Base-by-base conservation (phyloP, 2,888 invertebrate genomes). In the Melanostoma mellinum region DNA sequence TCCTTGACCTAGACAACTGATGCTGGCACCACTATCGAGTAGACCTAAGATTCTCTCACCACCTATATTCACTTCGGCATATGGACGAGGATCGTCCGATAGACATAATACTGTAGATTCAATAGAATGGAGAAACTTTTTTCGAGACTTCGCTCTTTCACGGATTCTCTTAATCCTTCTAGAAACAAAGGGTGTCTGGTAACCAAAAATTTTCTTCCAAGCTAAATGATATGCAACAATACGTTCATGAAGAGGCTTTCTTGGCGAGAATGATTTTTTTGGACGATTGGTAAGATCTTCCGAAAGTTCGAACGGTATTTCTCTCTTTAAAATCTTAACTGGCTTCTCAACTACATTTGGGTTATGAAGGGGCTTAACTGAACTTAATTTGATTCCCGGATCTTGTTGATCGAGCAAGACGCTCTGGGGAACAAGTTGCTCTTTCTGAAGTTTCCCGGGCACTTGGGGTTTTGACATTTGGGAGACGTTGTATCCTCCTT, bases 171-270 rank as follows among this genome's bases (percentile, higher is more conserved):
- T 3, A 6, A 56, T 30, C 5, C 9, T 38, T 6, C 20, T 20
- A 20, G 20, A 20, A 20, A 38, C 38, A 0, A 30, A 33, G 5
- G 6, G 6, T 6, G 36, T 3, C 6, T 4, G 38, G 9, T 2
- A 3, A 8, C 67, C 53, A 38, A 67, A 53, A 42, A 53, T 67
- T n/a, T 10, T 33, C 2, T 42, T 8, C 3, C 65, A 40, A 4
- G 50, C 52, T 1, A 20, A 2, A 1, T 20, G 10, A 53, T 67
- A 53, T 3, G 32, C 36, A 8, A n/a, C 4, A 5, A 42, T 32
- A 1, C 67, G 20, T 67, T 67, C 52, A 33, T 67, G 67, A 5
- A 67, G 20, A 0, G 67, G 5, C 10, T 67, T 67, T 33, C 8
- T 38, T 4, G 35, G 53, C 8, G 0, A 33, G 30, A n/a, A 30